Evolutionary conservation across 2,888 invertebrate species (phyloP).

Genomic region (Spilosoma lubricipeda): DNA sequence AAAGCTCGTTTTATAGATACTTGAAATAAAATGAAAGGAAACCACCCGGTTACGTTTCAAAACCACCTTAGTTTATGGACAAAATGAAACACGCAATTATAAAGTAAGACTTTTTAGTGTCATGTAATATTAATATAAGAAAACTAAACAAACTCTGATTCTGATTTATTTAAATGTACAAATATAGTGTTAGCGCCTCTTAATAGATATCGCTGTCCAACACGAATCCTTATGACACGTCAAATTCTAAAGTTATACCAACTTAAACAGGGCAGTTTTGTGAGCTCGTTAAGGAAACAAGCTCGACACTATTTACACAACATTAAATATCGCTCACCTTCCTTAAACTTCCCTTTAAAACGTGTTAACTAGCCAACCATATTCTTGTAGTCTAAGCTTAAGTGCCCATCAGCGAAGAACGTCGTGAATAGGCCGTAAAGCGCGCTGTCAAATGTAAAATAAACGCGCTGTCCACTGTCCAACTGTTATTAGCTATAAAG

Average conservation of each 20-base stretch:
- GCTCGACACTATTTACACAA: conserved; percentile 20
- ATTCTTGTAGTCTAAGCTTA: conserved; percentile 21
- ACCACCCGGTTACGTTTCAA: too few species aligned
- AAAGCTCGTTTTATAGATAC: too few species aligned
- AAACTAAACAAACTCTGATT: too few species aligned
- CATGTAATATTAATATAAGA: too few species aligned
- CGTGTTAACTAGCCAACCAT: conserved; percentile 25
- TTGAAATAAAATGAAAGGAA: too few species aligned
- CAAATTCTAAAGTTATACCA: conserved; percentile 3
- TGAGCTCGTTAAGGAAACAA: conserved; percentile 16
- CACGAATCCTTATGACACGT: neutral
- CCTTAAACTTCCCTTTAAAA: conserved; percentile 21
- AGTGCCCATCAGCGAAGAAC: conserved; percentile 38
- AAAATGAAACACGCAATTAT: too few species aligned
- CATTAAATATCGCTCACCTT: conserved; percentile 26
- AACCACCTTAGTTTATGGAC: too few species aligned
- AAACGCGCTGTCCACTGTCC: conserved; percentile 25
- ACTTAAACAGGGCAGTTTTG: conserved; percentile 1
- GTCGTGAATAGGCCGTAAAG: conserved; percentile 49
- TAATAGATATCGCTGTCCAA: neutral
- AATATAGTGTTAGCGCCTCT: neutral
- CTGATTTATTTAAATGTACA: neutral
- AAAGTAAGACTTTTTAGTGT: too few species aligned
- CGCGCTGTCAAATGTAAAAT: conserved; percentile 49
- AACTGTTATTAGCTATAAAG: conserved; percentile 48